Evolutionary conservation across 2,113 vertebrate genomes (phyloP).

Genomic region (Saccopteryx bilineata): DNA sequence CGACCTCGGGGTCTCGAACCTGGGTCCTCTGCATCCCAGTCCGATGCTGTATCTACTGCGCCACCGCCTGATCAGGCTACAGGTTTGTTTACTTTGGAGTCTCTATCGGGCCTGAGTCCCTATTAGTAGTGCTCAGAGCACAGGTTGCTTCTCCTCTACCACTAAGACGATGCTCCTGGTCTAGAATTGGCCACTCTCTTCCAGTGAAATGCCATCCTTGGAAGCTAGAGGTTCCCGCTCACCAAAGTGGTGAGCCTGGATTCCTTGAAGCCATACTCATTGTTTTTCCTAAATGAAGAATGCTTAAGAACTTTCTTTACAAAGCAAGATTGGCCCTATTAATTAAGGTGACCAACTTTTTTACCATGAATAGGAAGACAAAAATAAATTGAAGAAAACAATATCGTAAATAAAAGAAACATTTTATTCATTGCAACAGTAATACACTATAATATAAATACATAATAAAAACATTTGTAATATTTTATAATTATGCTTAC

Average conservation of each 20-base stretch:
- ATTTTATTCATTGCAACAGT: too few species aligned
- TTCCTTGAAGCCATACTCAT: not conserved
- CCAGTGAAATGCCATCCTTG: not conserved
- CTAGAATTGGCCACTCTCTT: not conserved
- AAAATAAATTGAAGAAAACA: too few species aligned
- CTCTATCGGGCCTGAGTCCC: not conserved
- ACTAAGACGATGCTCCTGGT: not conserved
- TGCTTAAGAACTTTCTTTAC: not conserved
- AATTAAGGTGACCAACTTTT: too few species aligned
- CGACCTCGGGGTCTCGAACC: too few species aligned
- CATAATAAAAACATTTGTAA: too few species aligned
- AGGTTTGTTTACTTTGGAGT: not conserved
- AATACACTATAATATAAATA: too few species aligned
- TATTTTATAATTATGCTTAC: too few species aligned
- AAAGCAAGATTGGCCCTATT: not conserved
- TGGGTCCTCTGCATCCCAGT: too few species aligned
- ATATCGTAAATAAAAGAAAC: too few species aligned
- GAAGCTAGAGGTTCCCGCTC: not conserved
- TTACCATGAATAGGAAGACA: too few species aligned
- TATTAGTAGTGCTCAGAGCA: not conserved
- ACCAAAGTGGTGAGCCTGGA: not conserved
- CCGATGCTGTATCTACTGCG: too few species aligned
- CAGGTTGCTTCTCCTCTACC: not conserved
- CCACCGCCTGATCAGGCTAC: not conserved
- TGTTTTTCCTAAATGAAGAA: conserved; percentile 3